These are phyloP conservation scores for Coelinius sp. DNA, from an alignment of 2,888 invertebrate species.

Conservation along the genomic window DNA sequence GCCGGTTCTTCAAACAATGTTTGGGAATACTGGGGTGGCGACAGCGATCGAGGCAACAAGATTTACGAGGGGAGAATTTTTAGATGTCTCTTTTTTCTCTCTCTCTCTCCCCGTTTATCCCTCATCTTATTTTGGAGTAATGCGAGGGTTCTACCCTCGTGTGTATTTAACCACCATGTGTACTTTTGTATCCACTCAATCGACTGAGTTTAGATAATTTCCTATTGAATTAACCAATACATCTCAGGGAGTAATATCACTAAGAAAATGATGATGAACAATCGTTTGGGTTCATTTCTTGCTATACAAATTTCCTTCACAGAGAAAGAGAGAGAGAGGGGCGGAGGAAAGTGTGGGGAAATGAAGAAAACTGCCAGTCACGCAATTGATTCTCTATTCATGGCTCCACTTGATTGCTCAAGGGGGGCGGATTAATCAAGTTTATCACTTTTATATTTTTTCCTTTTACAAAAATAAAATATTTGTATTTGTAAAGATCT, in stretches of 20 bases:
- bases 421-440: constrained; percentile 30
- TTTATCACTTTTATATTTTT: too few relatives aligned
- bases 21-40: constrained; percentile 1
- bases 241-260: neutral
- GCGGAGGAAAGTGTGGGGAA: neutral
- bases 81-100: neutral
- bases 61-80: constrained; percentile 11
- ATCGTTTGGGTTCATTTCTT: neutral
- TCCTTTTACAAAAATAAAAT: neutral
- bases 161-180: neutral
- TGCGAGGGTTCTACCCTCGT: neutral
- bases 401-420: constrained; percentile 16
- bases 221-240: neutral
- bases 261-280: neutral
- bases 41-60: neutral
- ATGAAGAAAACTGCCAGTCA: constrained; percentile 35
- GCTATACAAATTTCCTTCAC: neutral
- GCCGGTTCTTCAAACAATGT: constrained; percentile 10
- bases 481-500: neutral
- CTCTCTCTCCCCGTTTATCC: too few relatives aligned
- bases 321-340: neutral
- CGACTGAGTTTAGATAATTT: too few relatives aligned
- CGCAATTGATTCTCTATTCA: constrained; percentile 30
- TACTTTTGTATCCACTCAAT: too few relatives aligned
- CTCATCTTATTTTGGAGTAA: neutral